Conservation (phyloP, 2,113 vertebrate species). For the Opisthocomus hoazin region DNA sequence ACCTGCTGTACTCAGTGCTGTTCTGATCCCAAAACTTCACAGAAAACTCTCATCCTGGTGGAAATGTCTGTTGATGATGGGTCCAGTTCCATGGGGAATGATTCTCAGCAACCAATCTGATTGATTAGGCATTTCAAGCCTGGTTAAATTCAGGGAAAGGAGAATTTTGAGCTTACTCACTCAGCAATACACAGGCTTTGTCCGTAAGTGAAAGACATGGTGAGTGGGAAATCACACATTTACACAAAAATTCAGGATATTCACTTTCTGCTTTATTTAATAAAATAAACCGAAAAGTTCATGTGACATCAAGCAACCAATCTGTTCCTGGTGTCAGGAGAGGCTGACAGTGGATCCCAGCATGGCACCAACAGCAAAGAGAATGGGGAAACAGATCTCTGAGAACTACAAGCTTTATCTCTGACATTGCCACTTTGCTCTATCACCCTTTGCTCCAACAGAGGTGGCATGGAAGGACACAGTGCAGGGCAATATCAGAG, state of each 20-base stretch:
- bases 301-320: neutral
- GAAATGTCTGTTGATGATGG: neutral
- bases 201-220: neutral
- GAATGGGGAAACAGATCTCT: neutral
- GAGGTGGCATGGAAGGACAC: neutral
- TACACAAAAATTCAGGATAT: neutral
- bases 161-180: neutral
- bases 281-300: conserved; percentile 4
- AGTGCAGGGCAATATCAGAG: neutral
- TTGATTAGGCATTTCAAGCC: neutral
- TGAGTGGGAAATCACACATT: neutral
- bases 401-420: neutral
- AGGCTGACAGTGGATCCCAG: neutral
- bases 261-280: conserved; percentile 45
- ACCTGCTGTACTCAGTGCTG: neutral
- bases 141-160: neutral
- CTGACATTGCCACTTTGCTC: neutral
- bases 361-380: neutral
- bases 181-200: neutral
- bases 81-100: neutral
- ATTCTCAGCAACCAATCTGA: neutral
- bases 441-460: neutral
- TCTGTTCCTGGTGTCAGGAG: neutral
- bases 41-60: neutral
- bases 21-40: neutral